A percentile compares a stretch with the other conserved stretches of the same genome.
Evolutionary conservation across 2,113 vertebrate genomes (phyloP).

Genomic region (Penelope pileata): DNA sequence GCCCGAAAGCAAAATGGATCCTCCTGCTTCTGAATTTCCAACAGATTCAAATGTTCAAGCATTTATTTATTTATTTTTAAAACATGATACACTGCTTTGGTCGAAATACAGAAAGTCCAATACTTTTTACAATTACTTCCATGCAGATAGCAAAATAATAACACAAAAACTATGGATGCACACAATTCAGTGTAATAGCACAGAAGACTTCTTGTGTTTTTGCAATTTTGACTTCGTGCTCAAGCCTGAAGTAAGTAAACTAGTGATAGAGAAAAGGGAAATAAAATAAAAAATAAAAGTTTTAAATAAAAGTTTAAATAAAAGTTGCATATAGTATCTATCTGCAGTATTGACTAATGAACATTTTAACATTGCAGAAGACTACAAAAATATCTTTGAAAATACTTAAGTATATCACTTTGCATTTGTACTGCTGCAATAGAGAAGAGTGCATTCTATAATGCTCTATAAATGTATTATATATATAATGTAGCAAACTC

Average conservation of each 20-base stretch:
- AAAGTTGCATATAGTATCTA: background rate
- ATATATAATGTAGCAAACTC: background rate
- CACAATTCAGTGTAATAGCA: background rate
- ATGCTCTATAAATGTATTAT: background rate
- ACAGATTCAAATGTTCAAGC: background rate
- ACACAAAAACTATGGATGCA: background rate
- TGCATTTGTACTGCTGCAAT: background rate
- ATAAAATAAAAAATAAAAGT: too few relatives aligned
- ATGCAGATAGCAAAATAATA: background rate
- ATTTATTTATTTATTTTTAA: background rate
- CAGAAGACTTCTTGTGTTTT: background rate
- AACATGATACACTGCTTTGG: background rate
- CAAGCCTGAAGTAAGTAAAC: background rate
- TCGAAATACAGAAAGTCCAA: background rate
- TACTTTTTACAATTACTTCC: background rate
- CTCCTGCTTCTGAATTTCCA: background rate
- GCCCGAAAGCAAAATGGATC: background rate
- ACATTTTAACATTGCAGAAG: background rate
- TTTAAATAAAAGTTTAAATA: too few relatives aligned
- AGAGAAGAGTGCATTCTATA: background rate
- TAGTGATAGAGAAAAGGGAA: background rate
- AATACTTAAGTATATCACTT: background rate
- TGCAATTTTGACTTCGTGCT: background rate
- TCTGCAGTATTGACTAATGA: background rate
- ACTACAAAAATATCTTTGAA: background rate